Evolutionary conservation across 92 coral and sea anemone genomes (phyloP).

Genomic region (Zoanthus gigantus): DNA sequence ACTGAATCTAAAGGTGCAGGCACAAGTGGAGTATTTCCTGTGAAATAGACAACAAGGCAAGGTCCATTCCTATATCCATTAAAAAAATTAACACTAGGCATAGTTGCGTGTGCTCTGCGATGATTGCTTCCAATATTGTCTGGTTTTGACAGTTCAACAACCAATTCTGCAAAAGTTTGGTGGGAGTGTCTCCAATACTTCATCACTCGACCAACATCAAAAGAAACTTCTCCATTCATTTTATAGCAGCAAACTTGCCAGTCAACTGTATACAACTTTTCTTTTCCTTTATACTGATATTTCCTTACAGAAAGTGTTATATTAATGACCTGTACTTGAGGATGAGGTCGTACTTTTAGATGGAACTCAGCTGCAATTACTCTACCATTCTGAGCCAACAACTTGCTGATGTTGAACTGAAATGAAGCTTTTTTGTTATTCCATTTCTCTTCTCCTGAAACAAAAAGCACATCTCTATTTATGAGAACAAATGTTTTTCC

Average conservation of each 20-base stretch:
- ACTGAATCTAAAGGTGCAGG: no score
- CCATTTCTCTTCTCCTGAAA: slow-evolving; percentile 34
- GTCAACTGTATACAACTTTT: not conserved
- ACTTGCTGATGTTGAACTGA: slow-evolving; percentile 8
- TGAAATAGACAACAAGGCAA: slow-evolving; percentile 1
- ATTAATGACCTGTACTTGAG: not conserved
- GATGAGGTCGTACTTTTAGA: not conserved
- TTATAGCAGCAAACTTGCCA: not conserved
- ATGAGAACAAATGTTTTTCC: not conserved
- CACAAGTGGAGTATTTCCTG: not conserved
- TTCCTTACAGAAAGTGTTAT: not conserved
- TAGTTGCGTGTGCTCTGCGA: not conserved
- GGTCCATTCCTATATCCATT: slow-evolving; percentile 19
- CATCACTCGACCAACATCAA: not conserved
- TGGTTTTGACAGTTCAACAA: not conserved
- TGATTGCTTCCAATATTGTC: not conserved
- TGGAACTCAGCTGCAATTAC: slow-evolving; percentile 21
- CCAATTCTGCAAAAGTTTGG: not conserved
- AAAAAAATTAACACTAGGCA: not conserved
- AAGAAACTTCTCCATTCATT: not conserved
- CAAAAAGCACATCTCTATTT: not conserved
- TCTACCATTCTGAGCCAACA: not conserved
- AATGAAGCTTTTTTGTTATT: not conserved
- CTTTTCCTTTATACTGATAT: not conserved
- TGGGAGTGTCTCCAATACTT: slow-evolving; percentile 1